Conservation (phyloP, 2,113 vertebrate genomes). For the Bos indicus region DNA sequence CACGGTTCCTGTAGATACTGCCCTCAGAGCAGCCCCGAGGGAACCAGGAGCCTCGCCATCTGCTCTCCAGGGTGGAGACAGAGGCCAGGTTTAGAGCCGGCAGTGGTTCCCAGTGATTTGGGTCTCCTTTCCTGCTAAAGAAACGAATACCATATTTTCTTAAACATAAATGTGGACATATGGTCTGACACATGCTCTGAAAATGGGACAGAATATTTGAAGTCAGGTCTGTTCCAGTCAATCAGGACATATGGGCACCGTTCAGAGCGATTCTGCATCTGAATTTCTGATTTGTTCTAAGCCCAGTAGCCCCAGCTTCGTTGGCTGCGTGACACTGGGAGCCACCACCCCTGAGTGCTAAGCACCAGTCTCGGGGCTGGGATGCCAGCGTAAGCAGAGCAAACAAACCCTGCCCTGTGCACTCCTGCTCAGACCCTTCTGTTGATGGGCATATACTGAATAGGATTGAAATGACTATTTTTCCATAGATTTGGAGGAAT, state of each 20-base stretch:
- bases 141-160: slow-evolving; percentile 16
- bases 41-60: accelerated
- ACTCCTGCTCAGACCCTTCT: not conserved
- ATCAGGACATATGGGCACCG: not conserved
- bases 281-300: not conserved
- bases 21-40: accelerated
- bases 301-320: not conserved
- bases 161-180: slow-evolving; percentile 29
- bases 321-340: not conserved
- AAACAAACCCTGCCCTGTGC: accelerated
- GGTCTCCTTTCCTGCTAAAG: slow-evolving; percentile 21
- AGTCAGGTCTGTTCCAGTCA: slow-evolving; percentile 31
- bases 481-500: not conserved
- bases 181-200: slow-evolving; percentile 39
- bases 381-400: accelerated
- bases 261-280: not conserved
- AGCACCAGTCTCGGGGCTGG: not conserved
- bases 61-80: not conserved
- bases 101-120: not conserved
- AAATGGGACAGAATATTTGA: slow-evolving; percentile 26
- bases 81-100: not conserved
- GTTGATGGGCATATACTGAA: not conserved
- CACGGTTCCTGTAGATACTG: accelerated
- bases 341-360: accelerated
- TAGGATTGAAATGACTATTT: not conserved